Evolutionary conservation across 2,113 vertebrate species (phyloP), one percentile per base, ranked within the genome.

Genomic region (Actenoides hombroni): DNA sequence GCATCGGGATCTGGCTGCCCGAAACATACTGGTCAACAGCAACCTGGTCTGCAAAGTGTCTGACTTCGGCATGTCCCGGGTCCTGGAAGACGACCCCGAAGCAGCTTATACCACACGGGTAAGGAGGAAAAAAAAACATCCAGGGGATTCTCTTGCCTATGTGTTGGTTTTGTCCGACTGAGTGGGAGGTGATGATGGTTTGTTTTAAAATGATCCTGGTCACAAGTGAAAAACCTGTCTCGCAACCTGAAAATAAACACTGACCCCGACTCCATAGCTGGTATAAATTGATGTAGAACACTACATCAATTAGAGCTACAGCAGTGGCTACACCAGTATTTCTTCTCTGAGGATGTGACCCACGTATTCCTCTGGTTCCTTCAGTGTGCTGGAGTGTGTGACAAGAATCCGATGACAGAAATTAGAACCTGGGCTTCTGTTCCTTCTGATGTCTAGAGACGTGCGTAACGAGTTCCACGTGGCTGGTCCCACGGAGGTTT

Each of bases 1-100:
- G 31, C 99, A 99, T 96, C 98, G 99, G 21, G 99, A 99, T 88
- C 98, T 99, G 26, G 99, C 99, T 1, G 99, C 99, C 5, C 98
- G 99, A 39, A 99, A 99, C 95, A 99, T 99, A 68, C 98, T 99
- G 54, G 99, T 99, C 57, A 99, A 99, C 96, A 99, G 99, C 98
- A 99, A 99, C 98, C 97, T 99, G 94, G 99, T 99, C 82, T 99
- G 99, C 97, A 99, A 99, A 96, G 99, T 99, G 63, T 99, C 99
- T 5, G 99, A 99, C 96, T 99, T 99, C 0, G 99, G 99, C 94
- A 99, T 99, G 99, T 99, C 99, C 26, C 98, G 99, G 1, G 99
- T 99, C 24, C 98, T 99, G 59, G 99, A 99, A 97, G 99, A 99
- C 1, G 99, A 99, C 82, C 99, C 99, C 0, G 99, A 99, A 95